phyloP scores from a whole-genome alignment of 2,797 vertebrate genomes.

The Myotis findleyi region DNA sequence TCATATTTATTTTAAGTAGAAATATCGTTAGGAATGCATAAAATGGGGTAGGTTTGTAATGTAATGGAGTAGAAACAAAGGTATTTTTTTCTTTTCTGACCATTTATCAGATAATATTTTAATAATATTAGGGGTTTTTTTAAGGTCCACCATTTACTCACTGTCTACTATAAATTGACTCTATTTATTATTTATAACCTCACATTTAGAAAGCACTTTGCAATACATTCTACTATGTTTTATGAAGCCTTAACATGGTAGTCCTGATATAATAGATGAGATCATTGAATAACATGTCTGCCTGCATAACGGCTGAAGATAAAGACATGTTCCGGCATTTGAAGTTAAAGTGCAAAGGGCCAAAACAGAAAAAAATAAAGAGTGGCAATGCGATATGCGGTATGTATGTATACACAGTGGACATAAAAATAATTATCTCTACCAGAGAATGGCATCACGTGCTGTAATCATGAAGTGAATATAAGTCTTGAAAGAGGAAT shows the following conservation, averaged over 20 bases:
- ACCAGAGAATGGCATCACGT: background rate
- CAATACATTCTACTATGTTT: background rate
- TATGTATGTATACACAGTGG: background rate
- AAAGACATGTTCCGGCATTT: background rate
- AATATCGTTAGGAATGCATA: background rate
- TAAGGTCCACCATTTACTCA: background rate
- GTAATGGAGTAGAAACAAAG: background rate
- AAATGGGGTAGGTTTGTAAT: background rate
- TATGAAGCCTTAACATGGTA: background rate
- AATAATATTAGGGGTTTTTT: background rate
- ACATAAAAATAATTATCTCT: background rate
- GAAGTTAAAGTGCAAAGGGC: background rate
- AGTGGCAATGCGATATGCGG: background rate
- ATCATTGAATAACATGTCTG: background rate
- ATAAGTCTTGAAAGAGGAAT: background rate
- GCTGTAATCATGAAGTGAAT: background rate
- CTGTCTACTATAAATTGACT: background rate
- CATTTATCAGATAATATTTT: background rate
- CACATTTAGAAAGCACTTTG: constrained; percentile 42
- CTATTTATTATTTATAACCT: constrained; percentile 54
- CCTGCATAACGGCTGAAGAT: background rate
- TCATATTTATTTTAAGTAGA: constrained; percentile 43
- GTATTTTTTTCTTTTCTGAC: background rate
- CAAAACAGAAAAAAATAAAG: background rate
- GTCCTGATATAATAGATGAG: constrained; percentile 20